Conservation (phyloP, 1,140 invertebrate genomes). For the Atta colombica region DNA sequence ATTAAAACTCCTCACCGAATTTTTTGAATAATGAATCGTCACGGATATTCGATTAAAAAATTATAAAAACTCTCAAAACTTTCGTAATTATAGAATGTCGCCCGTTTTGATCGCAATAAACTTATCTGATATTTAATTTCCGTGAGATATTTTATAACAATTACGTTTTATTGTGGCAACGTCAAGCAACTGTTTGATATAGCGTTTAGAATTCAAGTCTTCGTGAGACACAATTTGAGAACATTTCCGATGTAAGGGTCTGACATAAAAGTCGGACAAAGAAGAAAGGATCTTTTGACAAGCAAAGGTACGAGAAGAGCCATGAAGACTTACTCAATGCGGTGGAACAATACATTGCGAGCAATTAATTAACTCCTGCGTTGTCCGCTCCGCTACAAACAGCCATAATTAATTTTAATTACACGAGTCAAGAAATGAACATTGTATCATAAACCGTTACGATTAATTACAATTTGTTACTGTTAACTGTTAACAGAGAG, state of each 20-base stretch:
- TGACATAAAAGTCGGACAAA: constrained; percentile 53
- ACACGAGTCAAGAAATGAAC: constrained; percentile 71
- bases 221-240: constrained; percentile 51
- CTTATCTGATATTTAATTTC: constrained; percentile 25
- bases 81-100: constrained; percentile 47
- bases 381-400: constrained; percentile 65
- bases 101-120: constrained; percentile 16
- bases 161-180: constrained; percentile 30
- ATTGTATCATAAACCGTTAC: constrained; percentile 64
- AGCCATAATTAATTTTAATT: constrained; percentile 77
- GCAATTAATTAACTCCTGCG: constrained; percentile 70
- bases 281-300: constrained; percentile 45
- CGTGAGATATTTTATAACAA: constrained; percentile 25
- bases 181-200: background rate
- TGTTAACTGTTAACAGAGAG: background rate
- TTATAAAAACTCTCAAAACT: constrained; percentile 20
- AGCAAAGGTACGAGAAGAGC: constrained; percentile 43
- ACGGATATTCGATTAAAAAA: constrained; percentile 24
- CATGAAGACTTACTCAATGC: constrained; percentile 65
- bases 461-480: constrained; percentile 70
- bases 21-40: constrained; percentile 59
- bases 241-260: constrained; percentile 57
- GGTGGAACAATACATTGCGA: constrained; percentile 69
- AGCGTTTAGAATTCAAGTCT: constrained; percentile 16
- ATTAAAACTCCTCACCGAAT: constrained; percentile 57